Evolutionary conservation across 2,888 invertebrate species (phyloP).

Genomic region (Drosophila leonis): DNA sequence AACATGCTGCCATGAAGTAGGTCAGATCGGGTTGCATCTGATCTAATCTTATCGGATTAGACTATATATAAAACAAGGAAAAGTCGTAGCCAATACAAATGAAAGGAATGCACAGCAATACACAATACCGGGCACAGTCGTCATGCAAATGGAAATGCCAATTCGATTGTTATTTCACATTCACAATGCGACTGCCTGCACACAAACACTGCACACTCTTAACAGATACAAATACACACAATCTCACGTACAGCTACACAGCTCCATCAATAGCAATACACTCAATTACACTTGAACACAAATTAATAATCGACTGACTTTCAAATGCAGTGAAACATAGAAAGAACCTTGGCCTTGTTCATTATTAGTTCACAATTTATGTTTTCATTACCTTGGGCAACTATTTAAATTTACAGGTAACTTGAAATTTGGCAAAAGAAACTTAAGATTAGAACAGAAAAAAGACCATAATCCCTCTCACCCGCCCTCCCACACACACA

Average conservation of each 20-base stretch:
- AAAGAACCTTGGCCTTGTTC: constrained; percentile 41
- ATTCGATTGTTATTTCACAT: constrained; percentile 48
- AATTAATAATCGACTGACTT: constrained; percentile 15
- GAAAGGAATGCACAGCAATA: constrained; percentile 33
- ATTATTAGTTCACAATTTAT: constrained; percentile 40
- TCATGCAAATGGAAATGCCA: constrained; percentile 27
- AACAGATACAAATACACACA: constrained; percentile 1
- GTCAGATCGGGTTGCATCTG: constrained; percentile 3
- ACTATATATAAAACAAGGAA: constrained; percentile 22
- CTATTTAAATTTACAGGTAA: constrained; percentile 54
- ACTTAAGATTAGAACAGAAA: constrained; percentile 1
- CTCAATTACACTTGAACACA: not conserved
- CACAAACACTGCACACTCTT: constrained; percentile 6
- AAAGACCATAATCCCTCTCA: not conserved
- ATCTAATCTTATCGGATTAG: constrained; percentile 14
- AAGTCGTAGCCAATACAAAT: constrained; percentile 21
- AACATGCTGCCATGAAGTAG: constrained; percentile 23
- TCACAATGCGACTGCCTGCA: constrained; percentile 44
- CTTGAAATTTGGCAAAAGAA: constrained; percentile 29
- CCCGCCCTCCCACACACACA: not conserved
- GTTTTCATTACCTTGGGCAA: constrained; percentile 43
- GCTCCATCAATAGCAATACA: not conserved
- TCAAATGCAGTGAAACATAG: constrained; percentile 17
- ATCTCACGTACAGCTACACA: constrained; percentile 8
- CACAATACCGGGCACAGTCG: constrained; percentile 18